Evolutionary conservation across 2,113 vertebrate genomes (phyloP).

Genomic region (Sardina pilchardus): DNA sequence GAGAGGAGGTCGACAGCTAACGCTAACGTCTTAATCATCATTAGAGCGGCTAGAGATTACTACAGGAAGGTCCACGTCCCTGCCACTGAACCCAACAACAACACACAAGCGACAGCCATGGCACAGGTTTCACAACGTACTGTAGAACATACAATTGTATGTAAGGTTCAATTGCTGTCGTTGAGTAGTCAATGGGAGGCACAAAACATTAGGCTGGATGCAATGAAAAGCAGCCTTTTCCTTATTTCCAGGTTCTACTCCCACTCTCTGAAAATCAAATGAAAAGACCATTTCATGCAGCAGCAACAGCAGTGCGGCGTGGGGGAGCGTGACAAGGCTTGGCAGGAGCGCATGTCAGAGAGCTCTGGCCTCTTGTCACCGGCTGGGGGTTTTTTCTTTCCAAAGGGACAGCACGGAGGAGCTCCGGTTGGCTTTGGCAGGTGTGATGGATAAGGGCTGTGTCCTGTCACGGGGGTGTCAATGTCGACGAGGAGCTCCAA

Average conservation of each 20-base stretch:
- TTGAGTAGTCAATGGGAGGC: too few species aligned
- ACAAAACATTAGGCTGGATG: background rate
- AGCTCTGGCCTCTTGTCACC: background rate
- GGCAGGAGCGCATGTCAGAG: background rate
- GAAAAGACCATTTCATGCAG: background rate
- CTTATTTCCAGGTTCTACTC: background rate
- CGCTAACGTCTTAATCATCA: background rate
- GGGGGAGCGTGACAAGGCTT: background rate
- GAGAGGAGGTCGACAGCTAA: background rate
- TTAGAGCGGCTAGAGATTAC: background rate
- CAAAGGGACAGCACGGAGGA: background rate
- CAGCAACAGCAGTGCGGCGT: background rate
- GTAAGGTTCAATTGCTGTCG: background rate
- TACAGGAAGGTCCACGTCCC: background rate
- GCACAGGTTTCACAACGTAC: background rate
- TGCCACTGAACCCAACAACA: background rate
- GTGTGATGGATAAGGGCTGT: constrained; percentile 5
- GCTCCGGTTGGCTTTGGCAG: background rate
- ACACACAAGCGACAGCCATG: background rate
- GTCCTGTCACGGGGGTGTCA: background rate
- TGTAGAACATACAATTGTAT: background rate
- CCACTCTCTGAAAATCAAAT: background rate
- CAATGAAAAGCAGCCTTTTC: background rate
- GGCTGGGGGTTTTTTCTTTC: background rate
- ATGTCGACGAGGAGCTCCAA: background rate